These are phyloP conservation scores for Capreolus pygargus DNA, from an alignment of 2,113 vertebrate genomes.

Conservation along the genomic window DNA sequence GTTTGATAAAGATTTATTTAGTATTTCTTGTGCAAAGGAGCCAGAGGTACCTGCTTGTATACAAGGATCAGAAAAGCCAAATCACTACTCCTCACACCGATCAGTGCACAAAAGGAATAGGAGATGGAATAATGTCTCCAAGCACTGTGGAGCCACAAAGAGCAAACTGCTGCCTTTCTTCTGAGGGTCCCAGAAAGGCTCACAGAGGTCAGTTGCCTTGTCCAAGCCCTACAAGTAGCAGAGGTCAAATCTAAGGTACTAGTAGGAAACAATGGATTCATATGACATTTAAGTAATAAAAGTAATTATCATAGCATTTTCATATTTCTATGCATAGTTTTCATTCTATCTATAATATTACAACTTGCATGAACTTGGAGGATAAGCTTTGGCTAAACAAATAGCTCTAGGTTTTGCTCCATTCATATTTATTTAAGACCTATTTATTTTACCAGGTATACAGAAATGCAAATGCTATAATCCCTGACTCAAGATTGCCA, in stretches of 20 bases:
- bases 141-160: not conserved
- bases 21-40: not conserved
- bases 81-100: no score
- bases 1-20: not conserved
- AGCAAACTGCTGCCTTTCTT: not conserved
- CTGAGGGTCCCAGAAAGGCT: not conserved
- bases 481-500: not conserved
- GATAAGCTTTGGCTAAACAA: not conserved
- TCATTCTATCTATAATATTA: not conserved
- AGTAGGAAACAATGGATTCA: constrained; percentile 21
- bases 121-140: no score
- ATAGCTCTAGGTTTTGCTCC: not conserved
- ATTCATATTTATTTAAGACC: not conserved
- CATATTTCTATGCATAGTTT: not conserved
- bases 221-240: not conserved
- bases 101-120: not conserved
- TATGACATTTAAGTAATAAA: constrained; percentile 8
- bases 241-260: constrained; percentile 14
- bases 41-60: not conserved
- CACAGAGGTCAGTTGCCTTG: not conserved
- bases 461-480: not conserved
- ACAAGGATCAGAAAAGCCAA: not conserved
- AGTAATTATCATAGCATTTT: not conserved
- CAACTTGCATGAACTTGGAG: not conserved
- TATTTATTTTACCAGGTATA: not conserved